Percentiles rank a stretch among this genome's conserved stretches.
Conservation (phyloP, 2,888 invertebrate genomes). For the Deilephila porcellus region DNA sequence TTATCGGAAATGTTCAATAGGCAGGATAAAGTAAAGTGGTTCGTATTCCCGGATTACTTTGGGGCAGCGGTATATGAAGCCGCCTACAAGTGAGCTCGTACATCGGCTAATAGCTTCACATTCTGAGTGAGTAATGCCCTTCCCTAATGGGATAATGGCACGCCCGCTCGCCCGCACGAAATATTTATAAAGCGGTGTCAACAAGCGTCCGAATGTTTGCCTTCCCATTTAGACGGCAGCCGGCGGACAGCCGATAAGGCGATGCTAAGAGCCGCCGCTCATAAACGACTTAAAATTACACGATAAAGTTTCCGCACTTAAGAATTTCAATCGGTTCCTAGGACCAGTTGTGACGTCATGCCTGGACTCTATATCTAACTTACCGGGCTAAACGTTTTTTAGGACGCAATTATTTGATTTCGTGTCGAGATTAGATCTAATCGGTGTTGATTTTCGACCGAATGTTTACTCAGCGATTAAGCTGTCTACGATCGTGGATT, state of each 20-base stretch:
- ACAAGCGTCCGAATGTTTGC: constrained; percentile 74
- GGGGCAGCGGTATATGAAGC: constrained; percentile 15
- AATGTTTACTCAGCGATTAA: constrained; percentile 29
- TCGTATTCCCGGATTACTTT: constrained; percentile 28
- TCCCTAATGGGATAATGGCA: constrained; percentile 81
- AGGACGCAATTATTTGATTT: constrained; percentile 9
- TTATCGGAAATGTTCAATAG: constrained; percentile 23
- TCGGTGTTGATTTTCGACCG: constrained; percentile 29
- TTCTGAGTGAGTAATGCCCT: constrained; percentile 78
- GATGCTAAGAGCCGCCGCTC: constrained; percentile 44
- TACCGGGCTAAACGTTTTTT: neutral
- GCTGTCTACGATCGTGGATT: constrained; percentile 28
- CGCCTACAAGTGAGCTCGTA: constrained; percentile 28
- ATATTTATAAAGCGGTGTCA: constrained; percentile 82
- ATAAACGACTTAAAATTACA: constrained; percentile 40
- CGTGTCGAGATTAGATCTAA: constrained; percentile 22
- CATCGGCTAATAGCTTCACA: constrained; percentile 69
- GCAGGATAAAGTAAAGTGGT: constrained; percentile 20
- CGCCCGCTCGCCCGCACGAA: constrained; percentile 65
- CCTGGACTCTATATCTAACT: neutral
- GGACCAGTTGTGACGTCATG: constrained; percentile 2
- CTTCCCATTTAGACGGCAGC: constrained; percentile 68
- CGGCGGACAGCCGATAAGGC: constrained; percentile 65
- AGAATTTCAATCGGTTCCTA: constrained; percentile 2
- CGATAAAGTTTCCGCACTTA: constrained; percentile 26